Conservation (phyloP, 2,113 vertebrate genomes). For the Ceyx cyanopectus region DNA sequence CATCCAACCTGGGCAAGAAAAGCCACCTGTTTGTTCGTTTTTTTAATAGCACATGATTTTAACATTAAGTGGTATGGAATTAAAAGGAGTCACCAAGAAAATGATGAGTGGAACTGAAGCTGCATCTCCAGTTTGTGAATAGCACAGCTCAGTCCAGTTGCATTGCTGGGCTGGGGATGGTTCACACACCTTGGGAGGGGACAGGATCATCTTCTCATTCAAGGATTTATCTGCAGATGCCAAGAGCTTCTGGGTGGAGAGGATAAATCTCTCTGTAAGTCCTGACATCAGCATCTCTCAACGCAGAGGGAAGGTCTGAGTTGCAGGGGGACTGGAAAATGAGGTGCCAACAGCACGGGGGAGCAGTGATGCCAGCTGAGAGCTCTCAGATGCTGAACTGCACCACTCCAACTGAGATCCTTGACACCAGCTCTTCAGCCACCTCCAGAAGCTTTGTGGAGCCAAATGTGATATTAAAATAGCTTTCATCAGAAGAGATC, state of each 20-base stretch:
- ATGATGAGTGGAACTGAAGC: not conserved
- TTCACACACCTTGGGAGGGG: not conserved
- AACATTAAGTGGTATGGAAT: not conserved
- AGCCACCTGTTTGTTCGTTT: not conserved
- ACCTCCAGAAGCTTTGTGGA: not conserved
- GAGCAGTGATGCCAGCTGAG: not conserved
- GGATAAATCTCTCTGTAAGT: not conserved
- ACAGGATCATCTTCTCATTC: accelerated
- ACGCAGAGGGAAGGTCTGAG: not conserved
- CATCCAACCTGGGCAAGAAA: not conserved
- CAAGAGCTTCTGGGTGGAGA: not conserved
- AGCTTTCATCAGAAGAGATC: not conserved
- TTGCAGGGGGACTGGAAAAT: not conserved
- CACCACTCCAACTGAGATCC: not conserved
- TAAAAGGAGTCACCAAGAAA: not conserved
- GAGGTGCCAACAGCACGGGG: accelerated
- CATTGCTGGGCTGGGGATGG: accelerated
- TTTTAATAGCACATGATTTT: not conserved
- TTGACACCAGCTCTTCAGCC: not conserved
- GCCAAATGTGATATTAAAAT: not conserved
- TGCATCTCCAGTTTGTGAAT: not conserved
- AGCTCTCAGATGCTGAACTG: not conserved
- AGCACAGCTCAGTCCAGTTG: accelerated
- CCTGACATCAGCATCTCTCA: not conserved
- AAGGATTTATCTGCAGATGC: not conserved